A percentile compares a stretch with the other conserved stretches of the same genome.
Evolutionary conservation across 2,113 vertebrate genomes (phyloP).

Genomic region (Emydura subglobosa): DNA sequence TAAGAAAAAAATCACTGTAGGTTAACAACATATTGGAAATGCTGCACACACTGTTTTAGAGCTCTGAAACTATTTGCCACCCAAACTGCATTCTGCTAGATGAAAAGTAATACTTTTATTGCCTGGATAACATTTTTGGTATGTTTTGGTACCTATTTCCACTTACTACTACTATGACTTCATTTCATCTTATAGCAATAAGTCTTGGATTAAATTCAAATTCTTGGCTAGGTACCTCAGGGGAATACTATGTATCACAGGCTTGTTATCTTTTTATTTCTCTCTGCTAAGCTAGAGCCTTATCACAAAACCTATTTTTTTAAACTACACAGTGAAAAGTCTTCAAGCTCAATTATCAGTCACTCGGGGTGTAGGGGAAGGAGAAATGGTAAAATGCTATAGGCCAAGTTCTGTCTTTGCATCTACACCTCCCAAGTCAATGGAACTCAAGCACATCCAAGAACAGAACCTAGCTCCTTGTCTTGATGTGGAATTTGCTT

Average conservation of each 20-base stretch:
- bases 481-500: accelerated
- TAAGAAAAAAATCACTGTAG: not conserved
- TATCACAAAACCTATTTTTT: slow-evolving; percentile 49
- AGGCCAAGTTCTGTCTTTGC: slow-evolving; percentile 2
- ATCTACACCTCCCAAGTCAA: slow-evolving; percentile 14
- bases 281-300: slow-evolving; percentile 48
- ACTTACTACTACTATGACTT: not conserved
- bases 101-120: not conserved
- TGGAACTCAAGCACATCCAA: not conserved
- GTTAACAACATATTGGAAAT: not conserved
- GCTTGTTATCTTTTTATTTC: slow-evolving; percentile 39
- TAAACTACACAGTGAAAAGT: slow-evolving; percentile 19
- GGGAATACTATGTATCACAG: slow-evolving; percentile 1
- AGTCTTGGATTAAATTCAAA: slow-evolving; percentile 27
- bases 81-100: not conserved
- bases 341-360: slow-evolving; percentile 19
- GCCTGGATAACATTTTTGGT: not conserved
- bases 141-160: slow-evolving; percentile 26
- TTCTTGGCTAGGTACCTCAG: not conserved
- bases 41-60: not conserved
- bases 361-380: not conserved
- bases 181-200: slow-evolving; percentile 52
- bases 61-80: not conserved
- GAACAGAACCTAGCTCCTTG: not conserved
- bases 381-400: not conserved